These are phyloP conservation scores for Thamnophis elegans DNA, from an alignment of 2,797 vertebrate species.

Conservation along the genomic window DNA sequence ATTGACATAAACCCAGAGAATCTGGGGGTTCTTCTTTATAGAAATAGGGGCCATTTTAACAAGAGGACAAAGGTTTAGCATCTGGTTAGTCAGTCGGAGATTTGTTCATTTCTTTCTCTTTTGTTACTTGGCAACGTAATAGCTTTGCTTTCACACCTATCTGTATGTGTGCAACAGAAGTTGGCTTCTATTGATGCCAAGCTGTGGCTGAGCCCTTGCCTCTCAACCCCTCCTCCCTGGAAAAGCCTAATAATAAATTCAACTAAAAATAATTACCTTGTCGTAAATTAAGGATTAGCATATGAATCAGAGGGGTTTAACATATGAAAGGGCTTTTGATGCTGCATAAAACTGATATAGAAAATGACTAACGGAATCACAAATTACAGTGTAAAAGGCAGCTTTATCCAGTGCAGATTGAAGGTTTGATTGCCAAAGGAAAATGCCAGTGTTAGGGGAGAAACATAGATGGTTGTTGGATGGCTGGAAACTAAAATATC, in stretches of 20 bases:
- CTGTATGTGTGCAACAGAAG: accelerated
- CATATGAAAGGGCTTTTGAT: slow-evolving; percentile 69
- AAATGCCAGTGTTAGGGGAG: background rate
- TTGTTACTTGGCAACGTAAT: slow-evolving; percentile 22
- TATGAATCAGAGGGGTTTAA: slow-evolving; percentile 65
- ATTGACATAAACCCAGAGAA: background rate
- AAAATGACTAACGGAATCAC: slow-evolving; percentile 58
- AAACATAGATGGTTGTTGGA: background rate
- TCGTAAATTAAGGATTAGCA: slow-evolving; percentile 63
- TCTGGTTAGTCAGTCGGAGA: slow-evolving; percentile 2
- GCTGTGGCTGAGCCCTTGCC: background rate
- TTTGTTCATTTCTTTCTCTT: background rate
- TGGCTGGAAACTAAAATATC: accelerated
- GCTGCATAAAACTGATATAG: slow-evolving; percentile 46
- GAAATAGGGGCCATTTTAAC: accelerated
- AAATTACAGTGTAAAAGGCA: slow-evolving; percentile 35
- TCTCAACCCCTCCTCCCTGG: background rate
- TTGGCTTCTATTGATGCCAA: background rate
- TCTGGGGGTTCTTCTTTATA: accelerated
- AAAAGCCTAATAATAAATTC: slow-evolving; percentile 36
- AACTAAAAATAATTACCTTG: slow-evolving; percentile 67
- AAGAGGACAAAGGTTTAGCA: background rate
- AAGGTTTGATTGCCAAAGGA: accelerated
- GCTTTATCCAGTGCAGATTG: background rate
- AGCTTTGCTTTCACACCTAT: accelerated